Evolutionary conservation across 1,140 invertebrate species (phyloP).

Genomic region (Caerostris extrusa): DNA sequence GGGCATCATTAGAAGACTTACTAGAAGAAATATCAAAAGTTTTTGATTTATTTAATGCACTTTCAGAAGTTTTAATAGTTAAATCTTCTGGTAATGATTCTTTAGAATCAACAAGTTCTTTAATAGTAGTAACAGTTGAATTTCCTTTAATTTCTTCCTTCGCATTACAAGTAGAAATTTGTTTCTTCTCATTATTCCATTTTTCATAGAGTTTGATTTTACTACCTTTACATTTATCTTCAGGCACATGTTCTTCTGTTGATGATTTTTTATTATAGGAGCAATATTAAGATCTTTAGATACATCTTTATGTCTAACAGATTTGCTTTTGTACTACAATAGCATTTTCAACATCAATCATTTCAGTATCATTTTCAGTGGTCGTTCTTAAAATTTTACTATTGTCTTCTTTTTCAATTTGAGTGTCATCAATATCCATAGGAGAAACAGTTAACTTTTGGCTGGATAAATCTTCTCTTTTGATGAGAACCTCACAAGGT

Average conservation of each 20-base stretch:
- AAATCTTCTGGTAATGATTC: background rate
- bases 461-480: background rate
- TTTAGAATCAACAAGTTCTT: background rate
- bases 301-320: background rate
- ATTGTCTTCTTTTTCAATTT: background rate
- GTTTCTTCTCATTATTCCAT: constrained; percentile 70
- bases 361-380: constrained; percentile 18
- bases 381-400: background rate
- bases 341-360: background rate
- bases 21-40: background rate
- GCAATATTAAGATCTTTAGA: background rate
- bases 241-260: background rate
- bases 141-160: background rate
- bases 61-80: background rate
- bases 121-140: background rate
- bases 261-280: background rate
- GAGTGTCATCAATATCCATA: constrained; percentile 30
- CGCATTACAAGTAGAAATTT: background rate
- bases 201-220: constrained; percentile 70
- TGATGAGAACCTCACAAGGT: constrained; percentile 14
- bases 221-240: constrained; percentile 25
- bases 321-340: background rate
- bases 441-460: background rate
- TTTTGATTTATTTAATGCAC: constrained; percentile 31
- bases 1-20: background rate